Evolutionary conservation across 2,888 invertebrate genomes (phyloP).

Genomic region (Eupithecia insigniata): DNA sequence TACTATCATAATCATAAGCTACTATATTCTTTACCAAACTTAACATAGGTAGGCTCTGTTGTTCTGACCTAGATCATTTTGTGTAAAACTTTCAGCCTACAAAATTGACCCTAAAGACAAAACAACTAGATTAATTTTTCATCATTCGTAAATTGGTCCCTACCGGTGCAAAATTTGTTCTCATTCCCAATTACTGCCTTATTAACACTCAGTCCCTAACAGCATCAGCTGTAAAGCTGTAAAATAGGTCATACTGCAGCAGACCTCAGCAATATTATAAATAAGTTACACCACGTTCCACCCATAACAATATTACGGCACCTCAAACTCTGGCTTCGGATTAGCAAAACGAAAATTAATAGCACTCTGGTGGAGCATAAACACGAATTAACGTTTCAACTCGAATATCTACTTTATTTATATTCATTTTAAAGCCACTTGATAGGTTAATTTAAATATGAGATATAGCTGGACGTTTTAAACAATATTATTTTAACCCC

Average conservation of each 20-base stretch:
- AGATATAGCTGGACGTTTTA: not conserved
- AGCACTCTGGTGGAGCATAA: conserved; percentile 47
- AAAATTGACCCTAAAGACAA: too few species aligned
- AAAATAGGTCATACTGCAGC: conserved; percentile 3
- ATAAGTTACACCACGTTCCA: not conserved
- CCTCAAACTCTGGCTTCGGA: conserved; percentile 34
- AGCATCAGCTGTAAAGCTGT: conserved; percentile 1
- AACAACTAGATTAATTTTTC: too few species aligned
- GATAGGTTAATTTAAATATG: not conserved
- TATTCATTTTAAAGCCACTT: not conserved
- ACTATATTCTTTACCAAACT: too few species aligned
- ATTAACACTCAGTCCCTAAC: too few species aligned
- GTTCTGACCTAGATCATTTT: too few species aligned
- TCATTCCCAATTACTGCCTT: too few species aligned
- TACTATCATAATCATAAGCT: too few species aligned
- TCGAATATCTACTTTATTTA: conserved; percentile 1
- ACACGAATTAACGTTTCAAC: conserved; percentile 15
- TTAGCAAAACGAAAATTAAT: conserved; percentile 56
- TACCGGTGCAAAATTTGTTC: too few species aligned
- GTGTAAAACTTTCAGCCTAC: too few species aligned
- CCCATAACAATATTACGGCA: conserved; percentile 8
- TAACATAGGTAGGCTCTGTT: too few species aligned
- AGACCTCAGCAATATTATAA: conserved; percentile 8
- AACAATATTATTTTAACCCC: not conserved
- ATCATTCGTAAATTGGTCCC: too few species aligned